These are phyloP conservation scores for Anhinga anhinga DNA, from an alignment of 2,113 vertebrate species.

Conservation along the genomic window DNA sequence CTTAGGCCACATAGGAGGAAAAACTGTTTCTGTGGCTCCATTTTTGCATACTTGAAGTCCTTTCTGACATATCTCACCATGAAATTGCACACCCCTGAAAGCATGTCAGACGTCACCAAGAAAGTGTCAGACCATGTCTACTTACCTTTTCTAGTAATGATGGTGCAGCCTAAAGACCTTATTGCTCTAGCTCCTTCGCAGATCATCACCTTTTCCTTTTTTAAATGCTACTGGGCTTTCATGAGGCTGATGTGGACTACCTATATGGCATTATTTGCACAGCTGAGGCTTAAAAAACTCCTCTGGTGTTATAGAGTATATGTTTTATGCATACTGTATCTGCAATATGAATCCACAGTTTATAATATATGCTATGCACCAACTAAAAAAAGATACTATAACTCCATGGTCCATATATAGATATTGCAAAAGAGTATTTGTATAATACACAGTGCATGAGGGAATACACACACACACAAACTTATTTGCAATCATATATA, in stretches of 20 bases:
- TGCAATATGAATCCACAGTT: background rate
- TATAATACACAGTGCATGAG: background rate
- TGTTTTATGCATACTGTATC: background rate
- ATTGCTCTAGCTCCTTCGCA: background rate
- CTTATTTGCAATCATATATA: background rate
- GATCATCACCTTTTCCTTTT: background rate
- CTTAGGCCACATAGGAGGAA: background rate
- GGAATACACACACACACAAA: background rate
- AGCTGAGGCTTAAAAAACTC: background rate
- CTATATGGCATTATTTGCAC: background rate
- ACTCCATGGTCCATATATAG: background rate
- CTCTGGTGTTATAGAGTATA: background rate
- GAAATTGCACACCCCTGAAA: background rate
- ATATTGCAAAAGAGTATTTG: background rate
- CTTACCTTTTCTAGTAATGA: background rate
- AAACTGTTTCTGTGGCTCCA: background rate
- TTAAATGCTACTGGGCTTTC: background rate
- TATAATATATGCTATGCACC: background rate
- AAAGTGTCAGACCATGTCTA: accelerated
- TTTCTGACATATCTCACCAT: background rate
- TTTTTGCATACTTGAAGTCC: background rate
- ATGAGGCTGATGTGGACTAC: background rate
- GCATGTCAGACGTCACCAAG: background rate
- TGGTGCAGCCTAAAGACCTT: background rate
- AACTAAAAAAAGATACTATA: background rate